Conservation (phyloP, 2,888 invertebrate species). For the Torymus tubicola region DNA sequence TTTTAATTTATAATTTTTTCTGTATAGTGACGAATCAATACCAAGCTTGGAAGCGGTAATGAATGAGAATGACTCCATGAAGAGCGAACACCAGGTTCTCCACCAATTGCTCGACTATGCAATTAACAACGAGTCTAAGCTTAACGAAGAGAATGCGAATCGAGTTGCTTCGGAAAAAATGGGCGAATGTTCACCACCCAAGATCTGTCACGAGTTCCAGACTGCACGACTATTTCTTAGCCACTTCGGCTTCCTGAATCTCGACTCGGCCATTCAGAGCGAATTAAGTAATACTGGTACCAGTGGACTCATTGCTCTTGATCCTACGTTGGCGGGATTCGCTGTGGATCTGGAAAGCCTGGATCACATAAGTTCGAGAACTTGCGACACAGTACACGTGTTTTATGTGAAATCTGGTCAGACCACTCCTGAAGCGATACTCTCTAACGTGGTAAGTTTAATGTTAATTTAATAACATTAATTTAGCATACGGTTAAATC, state of each 20-base stretch:
- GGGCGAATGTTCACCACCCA: conserved; percentile 88
- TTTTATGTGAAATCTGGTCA: conserved; percentile 96
- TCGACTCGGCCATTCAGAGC: conserved; percentile 74
- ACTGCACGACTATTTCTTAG: conserved; percentile 96
- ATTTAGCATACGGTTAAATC: neutral
- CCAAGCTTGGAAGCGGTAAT: conserved; percentile 90
- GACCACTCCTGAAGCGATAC: conserved; percentile 85
- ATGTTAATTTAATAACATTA: neutral
- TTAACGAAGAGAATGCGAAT: conserved; percentile 74
- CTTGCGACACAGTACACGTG: conserved; percentile 94
- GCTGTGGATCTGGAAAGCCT: conserved; percentile 87
- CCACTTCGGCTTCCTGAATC: conserved; percentile 92
- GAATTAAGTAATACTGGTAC: conserved; percentile 64
- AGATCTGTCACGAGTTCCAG: conserved; percentile 94
- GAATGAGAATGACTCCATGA: conserved; percentile 77
- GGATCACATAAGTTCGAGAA: conserved; percentile 91
- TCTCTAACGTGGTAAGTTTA: conserved; percentile 83
- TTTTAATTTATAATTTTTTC: neutral
- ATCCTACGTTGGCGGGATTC: conserved; percentile 85
- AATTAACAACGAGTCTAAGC: conserved; percentile 77
- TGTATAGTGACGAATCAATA: conserved; percentile 89
- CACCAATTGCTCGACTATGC: conserved; percentile 86
- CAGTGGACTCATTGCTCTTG: conserved; percentile 84
- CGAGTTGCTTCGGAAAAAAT: conserved; percentile 75
- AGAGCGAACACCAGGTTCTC: conserved; percentile 82